A percentile compares a stretch with the other conserved stretches of the same genome.
Evolutionary conservation across 2,888 invertebrate species (phyloP).

Genomic region (Sinodicranocentrus sp.): DNA sequence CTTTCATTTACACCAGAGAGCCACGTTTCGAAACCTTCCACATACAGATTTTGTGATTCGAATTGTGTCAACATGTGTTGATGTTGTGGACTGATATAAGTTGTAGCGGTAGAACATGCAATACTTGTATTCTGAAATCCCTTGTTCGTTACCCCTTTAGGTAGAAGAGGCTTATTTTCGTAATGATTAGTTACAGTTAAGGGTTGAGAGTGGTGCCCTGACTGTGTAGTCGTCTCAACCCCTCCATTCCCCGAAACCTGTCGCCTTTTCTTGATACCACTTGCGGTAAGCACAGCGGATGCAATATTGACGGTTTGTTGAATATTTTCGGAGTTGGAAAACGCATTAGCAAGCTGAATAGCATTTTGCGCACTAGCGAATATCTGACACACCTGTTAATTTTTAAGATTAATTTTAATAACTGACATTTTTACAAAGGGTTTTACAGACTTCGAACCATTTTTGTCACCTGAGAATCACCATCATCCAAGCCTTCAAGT

Average conservation of each 20-base stretch:
- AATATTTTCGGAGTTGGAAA: conserved; percentile 37
- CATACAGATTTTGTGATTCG: conserved; percentile 51
- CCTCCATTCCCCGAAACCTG: conserved; percentile 33
- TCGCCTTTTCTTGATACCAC: conserved; percentile 34
- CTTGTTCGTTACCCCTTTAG: conserved; percentile 8
- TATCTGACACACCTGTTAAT: conserved; percentile 71
- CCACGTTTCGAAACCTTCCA: conserved; percentile 84
- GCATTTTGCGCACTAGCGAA: conserved; percentile 66
- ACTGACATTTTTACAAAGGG: too few species aligned
- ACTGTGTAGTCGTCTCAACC: neutral
- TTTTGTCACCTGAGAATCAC: conserved; percentile 69
- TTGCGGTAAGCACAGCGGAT: neutral
- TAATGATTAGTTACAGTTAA: conserved; percentile 13
- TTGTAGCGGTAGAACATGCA: neutral
- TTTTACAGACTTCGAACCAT: too few species aligned
- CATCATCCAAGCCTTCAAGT: conserved; percentile 71
- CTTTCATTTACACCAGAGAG: conserved; percentile 87
- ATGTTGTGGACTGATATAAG: neutral
- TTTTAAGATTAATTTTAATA: neutral
- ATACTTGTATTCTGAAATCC: conserved; percentile 1
- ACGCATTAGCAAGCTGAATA: conserved; percentile 56
- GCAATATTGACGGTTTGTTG: conserved; percentile 57
- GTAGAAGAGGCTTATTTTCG: conserved; percentile 36
- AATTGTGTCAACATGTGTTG: too few species aligned
- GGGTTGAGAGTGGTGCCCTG: neutral